phyloP scores from a whole-genome alignment of 2,888 invertebrate species.

The Isotomurus palustris region DNA sequence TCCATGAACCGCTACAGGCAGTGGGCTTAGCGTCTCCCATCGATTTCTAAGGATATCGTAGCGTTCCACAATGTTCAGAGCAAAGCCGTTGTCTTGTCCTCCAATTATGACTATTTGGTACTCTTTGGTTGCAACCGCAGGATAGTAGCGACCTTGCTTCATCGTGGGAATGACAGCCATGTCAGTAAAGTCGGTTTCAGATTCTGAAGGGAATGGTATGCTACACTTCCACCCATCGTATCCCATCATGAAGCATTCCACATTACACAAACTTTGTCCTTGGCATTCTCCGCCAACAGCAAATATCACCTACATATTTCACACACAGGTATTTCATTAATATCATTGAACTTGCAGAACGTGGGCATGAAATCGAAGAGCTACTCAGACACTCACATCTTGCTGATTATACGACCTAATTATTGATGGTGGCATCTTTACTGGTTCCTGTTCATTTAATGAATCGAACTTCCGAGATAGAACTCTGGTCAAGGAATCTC shows the following conservation, averaged over 20 bases:
- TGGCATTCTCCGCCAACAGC: constrained; percentile 48
- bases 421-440: constrained; percentile 5
- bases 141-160: constrained; percentile 47
- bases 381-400: constrained; percentile 30
- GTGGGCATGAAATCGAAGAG: not conserved
- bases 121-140: constrained; percentile 47
- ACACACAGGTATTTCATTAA: constrained; percentile 1
- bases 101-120: constrained; percentile 48
- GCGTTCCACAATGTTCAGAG: constrained; percentile 47
- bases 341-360: not conserved
- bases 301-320: constrained; percentile 46
- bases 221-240: constrained; percentile 48
- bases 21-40: constrained; percentile 46
- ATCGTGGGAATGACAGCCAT: constrained; percentile 48
- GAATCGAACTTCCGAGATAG: constrained; percentile 43
- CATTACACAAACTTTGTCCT: constrained; percentile 47
- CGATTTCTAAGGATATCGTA: constrained; percentile 47
- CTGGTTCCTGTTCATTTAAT: constrained; percentile 24
- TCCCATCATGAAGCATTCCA: constrained; percentile 49
- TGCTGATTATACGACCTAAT: constrained; percentile 39
- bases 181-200: constrained; percentile 36
- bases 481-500: constrained; percentile 37
- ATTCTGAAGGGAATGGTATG: constrained; percentile 45
- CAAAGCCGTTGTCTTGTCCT: constrained; percentile 46
- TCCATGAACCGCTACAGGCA: constrained; percentile 47